Evolutionary conservation across 2,113 vertebrate species (phyloP).

Genomic region (Myiozetetes cayanensis): DNA sequence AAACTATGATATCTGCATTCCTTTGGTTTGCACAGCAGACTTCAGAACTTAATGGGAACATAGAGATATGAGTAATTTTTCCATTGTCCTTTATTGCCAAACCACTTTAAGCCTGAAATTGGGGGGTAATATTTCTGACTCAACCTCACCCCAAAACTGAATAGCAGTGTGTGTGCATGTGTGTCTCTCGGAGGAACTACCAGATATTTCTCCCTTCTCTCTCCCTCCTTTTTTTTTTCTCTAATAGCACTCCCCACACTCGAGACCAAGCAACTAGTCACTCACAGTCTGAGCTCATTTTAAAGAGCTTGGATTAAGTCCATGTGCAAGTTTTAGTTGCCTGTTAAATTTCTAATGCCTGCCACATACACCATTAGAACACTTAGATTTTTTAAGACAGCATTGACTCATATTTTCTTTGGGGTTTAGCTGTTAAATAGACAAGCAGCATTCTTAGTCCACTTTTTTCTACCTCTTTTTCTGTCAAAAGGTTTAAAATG

Average conservation of each 20-base stretch:
- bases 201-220: background rate
- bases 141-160: slow-evolving; percentile 59
- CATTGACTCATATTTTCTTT: slow-evolving; percentile 24
- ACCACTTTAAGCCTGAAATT: slow-evolving; percentile 64
- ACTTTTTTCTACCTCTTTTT: background rate
- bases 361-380: slow-evolving; percentile 51
- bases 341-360: slow-evolving; percentile 66
- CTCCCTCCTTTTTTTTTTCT: background rate
- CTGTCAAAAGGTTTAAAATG: background rate
- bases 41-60: slow-evolving; percentile 57
- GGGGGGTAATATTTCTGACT: slow-evolving; percentile 65
- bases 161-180: background rate
- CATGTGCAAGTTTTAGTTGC: slow-evolving; percentile 54
- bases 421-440: slow-evolving; percentile 11
- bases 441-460: background rate
- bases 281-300: slow-evolving; percentile 66
- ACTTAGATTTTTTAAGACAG: slow-evolving; percentile 45
- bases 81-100: slow-evolving; percentile 64
- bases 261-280: slow-evolving; percentile 53
- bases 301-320: slow-evolving; percentile 64
- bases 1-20: slow-evolving; percentile 71
- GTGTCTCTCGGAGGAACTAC: slow-evolving; percentile 7
- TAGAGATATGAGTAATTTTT: slow-evolving; percentile 62
- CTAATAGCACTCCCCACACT: slow-evolving; percentile 27
- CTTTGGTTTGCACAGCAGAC: slow-evolving; percentile 68